These are phyloP conservation scores for Dermochelys coriacea DNA, from an alignment of 2,797 vertebrate genomes.

Conservation along the genomic window DNA sequence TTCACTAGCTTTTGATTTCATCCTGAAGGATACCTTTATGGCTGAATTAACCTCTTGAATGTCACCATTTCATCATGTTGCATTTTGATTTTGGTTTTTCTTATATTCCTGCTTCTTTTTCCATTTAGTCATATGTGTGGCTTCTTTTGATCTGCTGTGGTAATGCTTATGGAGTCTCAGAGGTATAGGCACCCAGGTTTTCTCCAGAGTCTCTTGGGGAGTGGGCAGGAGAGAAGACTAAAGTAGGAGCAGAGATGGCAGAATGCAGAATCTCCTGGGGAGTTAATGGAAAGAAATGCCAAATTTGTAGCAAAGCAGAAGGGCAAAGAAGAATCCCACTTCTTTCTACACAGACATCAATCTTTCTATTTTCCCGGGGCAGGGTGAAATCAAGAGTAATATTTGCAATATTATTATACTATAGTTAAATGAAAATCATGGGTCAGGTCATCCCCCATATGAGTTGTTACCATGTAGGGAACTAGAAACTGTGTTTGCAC, in stretches of 20 bases:
- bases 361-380: slow-evolving; percentile 29
- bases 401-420: background rate
- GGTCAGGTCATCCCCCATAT: background rate
- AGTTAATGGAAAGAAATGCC: background rate
- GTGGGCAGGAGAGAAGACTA: background rate
- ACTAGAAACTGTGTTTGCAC: background rate
- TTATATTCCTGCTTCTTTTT: background rate
- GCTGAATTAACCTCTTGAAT: background rate
- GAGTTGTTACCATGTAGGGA: background rate
- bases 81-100: background rate
- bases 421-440: background rate
- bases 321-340: slow-evolving; percentile 9
- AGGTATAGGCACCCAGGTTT: background rate
- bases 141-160: too few relatives aligned
- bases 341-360: slow-evolving; percentile 39
- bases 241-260: background rate
- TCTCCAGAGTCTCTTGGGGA: background rate
- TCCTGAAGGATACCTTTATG: background rate
- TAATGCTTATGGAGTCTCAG: too few relatives aligned
- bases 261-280: background rate
- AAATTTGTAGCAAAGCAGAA: background rate
- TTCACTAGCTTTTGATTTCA: background rate
- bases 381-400: background rate
- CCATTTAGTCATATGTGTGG: too few relatives aligned
- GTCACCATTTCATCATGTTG: background rate